Evolutionary conservation across 2,797 vertebrate species (phyloP).

Genomic region (Cirrhinus mrigala): DNA sequence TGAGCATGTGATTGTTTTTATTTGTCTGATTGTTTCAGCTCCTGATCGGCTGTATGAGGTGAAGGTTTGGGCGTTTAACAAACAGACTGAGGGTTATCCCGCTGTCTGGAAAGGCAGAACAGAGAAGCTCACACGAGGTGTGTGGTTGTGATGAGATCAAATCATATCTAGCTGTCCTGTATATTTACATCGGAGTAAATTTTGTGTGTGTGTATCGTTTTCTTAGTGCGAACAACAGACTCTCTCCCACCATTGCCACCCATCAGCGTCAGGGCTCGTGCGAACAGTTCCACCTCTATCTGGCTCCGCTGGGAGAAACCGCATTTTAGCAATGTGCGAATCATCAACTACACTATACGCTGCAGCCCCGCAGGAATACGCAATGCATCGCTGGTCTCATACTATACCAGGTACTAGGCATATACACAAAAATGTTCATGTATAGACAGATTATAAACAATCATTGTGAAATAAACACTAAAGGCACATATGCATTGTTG

Average conservation of each 20-base stretch:
- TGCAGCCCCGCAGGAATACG: conserved; percentile 92
- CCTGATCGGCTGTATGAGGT: conserved; percentile 92
- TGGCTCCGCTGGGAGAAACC: conserved; percentile 96
- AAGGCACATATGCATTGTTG: background rate
- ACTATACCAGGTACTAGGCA: conserved; percentile 87
- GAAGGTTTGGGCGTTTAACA: conserved; percentile 92
- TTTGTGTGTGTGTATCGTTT: conserved; percentile 20
- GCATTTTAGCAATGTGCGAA: conserved; percentile 88
- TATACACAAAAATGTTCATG: background rate
- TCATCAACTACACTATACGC: conserved; percentile 95
- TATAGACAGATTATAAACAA: conserved; percentile 2
- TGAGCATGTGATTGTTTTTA: conserved; percentile 27
- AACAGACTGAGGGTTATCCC: conserved; percentile 89
- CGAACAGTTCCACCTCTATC: conserved; percentile 94
- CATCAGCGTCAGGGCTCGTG: conserved; percentile 86
- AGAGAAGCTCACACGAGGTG: conserved; percentile 81
- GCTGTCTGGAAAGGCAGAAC: conserved; percentile 95
- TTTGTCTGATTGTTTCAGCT: conserved; percentile 72
- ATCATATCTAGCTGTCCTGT: background rate
- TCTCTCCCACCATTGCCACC: conserved; percentile 89
- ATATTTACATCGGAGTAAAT: conserved; percentile 34
- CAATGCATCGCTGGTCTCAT: conserved; percentile 92
- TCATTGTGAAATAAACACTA: background rate
- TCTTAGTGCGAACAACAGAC: conserved; percentile 68
- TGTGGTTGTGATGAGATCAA: conserved; percentile 4